phyloP scores from a whole-genome alignment of 2,797 vertebrate genomes.

The Microctenopoma steveboyesi region DNA sequence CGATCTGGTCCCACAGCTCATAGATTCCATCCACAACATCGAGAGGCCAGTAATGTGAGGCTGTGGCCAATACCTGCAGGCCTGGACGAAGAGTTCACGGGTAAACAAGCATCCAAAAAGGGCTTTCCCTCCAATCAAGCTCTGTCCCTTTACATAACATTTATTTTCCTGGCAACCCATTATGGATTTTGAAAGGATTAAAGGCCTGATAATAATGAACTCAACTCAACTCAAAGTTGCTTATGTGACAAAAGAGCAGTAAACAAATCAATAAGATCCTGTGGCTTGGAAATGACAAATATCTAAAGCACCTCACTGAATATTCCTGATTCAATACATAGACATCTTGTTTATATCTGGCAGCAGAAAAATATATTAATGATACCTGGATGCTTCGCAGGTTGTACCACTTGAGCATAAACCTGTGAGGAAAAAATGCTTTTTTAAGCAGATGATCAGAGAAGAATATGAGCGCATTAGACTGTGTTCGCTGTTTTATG shows the following conservation, averaged over 20 bases:
- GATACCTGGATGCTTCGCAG: constrained; percentile 84
- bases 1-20: constrained; percentile 88
- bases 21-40: constrained; percentile 91
- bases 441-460: constrained; percentile 17
- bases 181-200: constrained; percentile 35
- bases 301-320: constrained; percentile 2
- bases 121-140: constrained; percentile 45
- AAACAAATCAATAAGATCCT: constrained; percentile 35
- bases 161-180: constrained; percentile 24
- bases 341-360: background rate
- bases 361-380: constrained; percentile 5
- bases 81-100: constrained; percentile 81
- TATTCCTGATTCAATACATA: constrained; percentile 1
- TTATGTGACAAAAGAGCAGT: constrained; percentile 12
- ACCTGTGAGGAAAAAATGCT: constrained; percentile 74
- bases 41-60: constrained; percentile 96
- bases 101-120: constrained; percentile 55
- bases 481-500: background rate
- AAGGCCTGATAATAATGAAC: constrained; percentile 43
- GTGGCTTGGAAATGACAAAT: constrained; percentile 13
- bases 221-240: constrained; percentile 40
- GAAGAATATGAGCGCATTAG: background rate
- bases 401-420: constrained; percentile 70
- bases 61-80: constrained; percentile 90
- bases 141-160: constrained; percentile 32